phyloP scores from a whole-genome alignment of 2,888 invertebrate genomes.

The Cryptocephalus moraei region DNA sequence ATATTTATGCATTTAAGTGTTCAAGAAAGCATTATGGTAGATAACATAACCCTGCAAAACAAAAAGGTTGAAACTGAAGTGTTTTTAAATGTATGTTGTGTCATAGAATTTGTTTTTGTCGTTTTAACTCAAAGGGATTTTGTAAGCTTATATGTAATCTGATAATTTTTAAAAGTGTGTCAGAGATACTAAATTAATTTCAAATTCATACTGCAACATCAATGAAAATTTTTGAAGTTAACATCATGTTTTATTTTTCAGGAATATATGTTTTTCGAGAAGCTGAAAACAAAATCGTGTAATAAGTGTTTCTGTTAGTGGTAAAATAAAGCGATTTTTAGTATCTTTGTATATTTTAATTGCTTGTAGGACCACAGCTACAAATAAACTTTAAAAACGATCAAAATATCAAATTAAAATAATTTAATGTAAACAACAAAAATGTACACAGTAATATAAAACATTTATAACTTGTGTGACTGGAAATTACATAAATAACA shows the following conservation, averaged over 20 bases:
- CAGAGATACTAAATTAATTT: no score
- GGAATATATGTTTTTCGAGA: conserved; percentile 59
- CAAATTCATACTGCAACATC: no score
- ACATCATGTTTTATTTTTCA: conserved; percentile 37
- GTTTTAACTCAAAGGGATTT: no score
- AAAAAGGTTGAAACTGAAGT: no score
- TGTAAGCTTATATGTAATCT: no score
- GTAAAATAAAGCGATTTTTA: conserved; percentile 9
- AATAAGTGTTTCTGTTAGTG: conserved; percentile 24
- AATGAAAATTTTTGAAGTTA: neutral
- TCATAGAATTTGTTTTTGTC: no score
- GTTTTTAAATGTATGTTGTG: no score
- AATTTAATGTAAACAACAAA: conserved; percentile 35
- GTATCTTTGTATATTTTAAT: conserved; percentile 25
- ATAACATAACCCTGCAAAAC: no score
- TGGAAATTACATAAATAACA: conserved; percentile 19
- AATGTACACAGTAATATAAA: conserved; percentile 32
- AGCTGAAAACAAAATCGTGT: conserved; percentile 32
- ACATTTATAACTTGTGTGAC: conserved; percentile 20
- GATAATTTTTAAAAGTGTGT: no score
- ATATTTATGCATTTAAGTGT: no score
- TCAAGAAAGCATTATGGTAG: no score
- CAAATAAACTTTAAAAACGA: conserved; percentile 32
- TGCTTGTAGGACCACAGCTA: conserved; percentile 35
- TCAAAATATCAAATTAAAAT: conserved; percentile 32